phyloP scores from a whole-genome alignment of 1,140 invertebrate species.

The Neuroterus valhalla region DNA sequence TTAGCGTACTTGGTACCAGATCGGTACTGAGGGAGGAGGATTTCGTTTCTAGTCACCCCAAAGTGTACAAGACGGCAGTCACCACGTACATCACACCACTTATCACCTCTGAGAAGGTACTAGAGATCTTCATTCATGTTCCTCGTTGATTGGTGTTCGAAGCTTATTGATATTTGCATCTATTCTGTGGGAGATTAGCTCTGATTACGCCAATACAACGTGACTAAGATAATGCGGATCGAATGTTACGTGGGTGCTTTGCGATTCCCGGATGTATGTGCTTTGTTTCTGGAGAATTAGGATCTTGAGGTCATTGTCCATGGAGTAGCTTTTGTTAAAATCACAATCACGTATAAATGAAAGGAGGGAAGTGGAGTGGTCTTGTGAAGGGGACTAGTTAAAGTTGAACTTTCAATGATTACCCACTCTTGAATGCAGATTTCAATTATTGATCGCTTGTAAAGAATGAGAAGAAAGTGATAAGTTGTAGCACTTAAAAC shows the following conservation, averaged over 20 bases:
- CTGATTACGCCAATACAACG: conserved; percentile 7
- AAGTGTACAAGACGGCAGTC: conserved; percentile 74
- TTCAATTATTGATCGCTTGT: too few relatives aligned
- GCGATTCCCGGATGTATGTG: conserved; percentile 9
- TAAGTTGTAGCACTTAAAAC: too few relatives aligned
- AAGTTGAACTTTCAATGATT: too few relatives aligned
- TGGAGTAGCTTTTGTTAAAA: too few relatives aligned
- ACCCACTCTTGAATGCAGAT: too few relatives aligned
- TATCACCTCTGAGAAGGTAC: conserved; percentile 75
- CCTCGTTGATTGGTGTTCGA: conserved; percentile 4
- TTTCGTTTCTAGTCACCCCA: conserved; percentile 52
- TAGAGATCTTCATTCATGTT: conserved; percentile 30
- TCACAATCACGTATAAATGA: too few relatives aligned
- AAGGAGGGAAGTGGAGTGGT: too few relatives aligned
- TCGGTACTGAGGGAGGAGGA: conserved; percentile 55
- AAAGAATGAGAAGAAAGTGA: too few relatives aligned
- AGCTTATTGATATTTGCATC: neutral
- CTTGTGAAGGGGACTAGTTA: too few relatives aligned
- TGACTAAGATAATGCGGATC: conserved; percentile 3
- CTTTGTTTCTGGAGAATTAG: neutral
- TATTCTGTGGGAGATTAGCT: neutral
- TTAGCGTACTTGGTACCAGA: conserved; percentile 56
- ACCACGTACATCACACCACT: conserved; percentile 74
- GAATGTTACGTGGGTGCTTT: neutral
- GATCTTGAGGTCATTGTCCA: neutral